These are phyloP conservation scores for Tychaedon coryphoeus DNA, from an alignment of 2,113 vertebrate genomes.

Conservation along the genomic window DNA sequence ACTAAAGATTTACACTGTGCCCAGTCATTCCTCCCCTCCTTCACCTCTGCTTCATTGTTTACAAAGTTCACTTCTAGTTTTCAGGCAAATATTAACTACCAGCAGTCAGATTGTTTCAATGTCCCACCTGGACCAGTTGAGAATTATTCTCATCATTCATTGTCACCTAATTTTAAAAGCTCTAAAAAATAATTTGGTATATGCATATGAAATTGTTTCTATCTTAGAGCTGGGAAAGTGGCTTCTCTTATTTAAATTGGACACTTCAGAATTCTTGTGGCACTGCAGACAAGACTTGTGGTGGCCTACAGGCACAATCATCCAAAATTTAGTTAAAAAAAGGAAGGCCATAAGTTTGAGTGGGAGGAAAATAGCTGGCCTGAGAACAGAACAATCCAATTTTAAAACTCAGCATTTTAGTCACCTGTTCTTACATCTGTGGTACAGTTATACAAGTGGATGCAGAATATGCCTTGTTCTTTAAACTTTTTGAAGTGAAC, in stretches of 20 bases:
- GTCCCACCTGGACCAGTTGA: neutral
- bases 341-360: neutral
- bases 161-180: neutral
- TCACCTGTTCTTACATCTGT: neutral
- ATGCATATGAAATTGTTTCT: neutral
- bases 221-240: neutral
- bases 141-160: neutral
- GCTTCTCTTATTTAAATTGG: neutral
- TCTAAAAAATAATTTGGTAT: neutral
- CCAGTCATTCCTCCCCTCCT: neutral
- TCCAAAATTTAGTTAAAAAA: neutral
- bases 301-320: neutral
- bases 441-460: neutral
- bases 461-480: neutral
- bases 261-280: neutral
- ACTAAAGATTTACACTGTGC: neutral
- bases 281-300: neutral
- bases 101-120: neutral
- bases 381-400: neutral
- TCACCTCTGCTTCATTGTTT: neutral
- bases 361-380: neutral
- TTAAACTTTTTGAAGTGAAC: neutral
- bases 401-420: neutral
- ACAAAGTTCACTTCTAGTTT: neutral
- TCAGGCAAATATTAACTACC: neutral